phyloP scores from a whole-genome alignment of 2,888 invertebrate genomes.

The Hydriomena furcata region DNA sequence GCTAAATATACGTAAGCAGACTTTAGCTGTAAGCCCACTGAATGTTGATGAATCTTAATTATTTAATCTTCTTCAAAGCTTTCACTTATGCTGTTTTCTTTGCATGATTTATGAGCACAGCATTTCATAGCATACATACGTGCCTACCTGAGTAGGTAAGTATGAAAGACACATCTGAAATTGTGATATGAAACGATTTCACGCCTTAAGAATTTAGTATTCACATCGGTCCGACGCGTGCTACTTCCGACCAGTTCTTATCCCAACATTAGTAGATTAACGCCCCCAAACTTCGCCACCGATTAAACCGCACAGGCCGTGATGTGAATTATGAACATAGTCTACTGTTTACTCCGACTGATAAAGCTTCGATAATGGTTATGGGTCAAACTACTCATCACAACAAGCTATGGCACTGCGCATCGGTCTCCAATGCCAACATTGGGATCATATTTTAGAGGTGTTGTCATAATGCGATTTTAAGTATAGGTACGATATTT shows the following conservation, averaged over 20 bases:
- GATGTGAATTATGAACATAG: constrained; percentile 55
- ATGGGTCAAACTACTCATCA: too few species aligned
- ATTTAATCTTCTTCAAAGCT: background rate
- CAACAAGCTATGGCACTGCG: too few species aligned
- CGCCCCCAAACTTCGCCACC: constrained; percentile 56
- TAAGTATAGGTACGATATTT: too few species aligned
- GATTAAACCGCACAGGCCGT: constrained; percentile 59
- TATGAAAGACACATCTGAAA: too few species aligned
- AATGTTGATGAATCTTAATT: background rate
- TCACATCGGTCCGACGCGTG: constrained; percentile 17
- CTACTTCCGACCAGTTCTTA: constrained; percentile 22
- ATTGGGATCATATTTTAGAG: too few species aligned
- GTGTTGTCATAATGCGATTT: too few species aligned
- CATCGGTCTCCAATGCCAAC: too few species aligned
- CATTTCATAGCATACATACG: too few species aligned
- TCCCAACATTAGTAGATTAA: constrained; percentile 62
- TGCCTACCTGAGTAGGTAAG: too few species aligned
- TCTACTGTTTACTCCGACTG: constrained; percentile 20
- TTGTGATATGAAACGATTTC: background rate
- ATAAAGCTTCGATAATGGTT: constrained; percentile 10
- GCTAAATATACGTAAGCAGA: background rate
- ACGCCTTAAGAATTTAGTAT: constrained; percentile 12
- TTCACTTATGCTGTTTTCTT: too few species aligned
- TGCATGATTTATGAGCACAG: too few species aligned
- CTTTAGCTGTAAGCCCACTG: background rate